Base-by-base conservation (phyloP, 2,797 vertebrate genomes). In the Tenualosa thibaudeaui region DNA sequence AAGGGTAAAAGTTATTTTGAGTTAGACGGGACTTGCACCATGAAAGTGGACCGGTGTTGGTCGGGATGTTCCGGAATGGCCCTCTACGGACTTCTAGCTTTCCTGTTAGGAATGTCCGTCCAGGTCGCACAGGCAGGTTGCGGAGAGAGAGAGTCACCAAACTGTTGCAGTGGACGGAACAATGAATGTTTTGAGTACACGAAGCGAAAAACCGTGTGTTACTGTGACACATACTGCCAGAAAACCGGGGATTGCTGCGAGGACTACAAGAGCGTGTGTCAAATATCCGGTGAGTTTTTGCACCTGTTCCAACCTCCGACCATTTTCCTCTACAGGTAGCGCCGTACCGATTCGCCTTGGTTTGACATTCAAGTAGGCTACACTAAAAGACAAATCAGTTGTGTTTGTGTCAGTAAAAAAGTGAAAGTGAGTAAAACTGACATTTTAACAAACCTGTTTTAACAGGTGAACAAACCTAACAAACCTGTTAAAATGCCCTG, bases 211-310 rank as follows among this genome's bases (percentile, higher is more conserved):
- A 90, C 92, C 0, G 92, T 51, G 83, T 97, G 97, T 86, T 98
- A 97, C 93, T 98, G 97, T 50, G 96, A 97, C 84, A 93, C 95
- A 0, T 97, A 97, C 92, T 98, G 97, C 56, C 92, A 94, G 90
- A 95, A 94, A 88, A 97, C 94, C 0, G 92, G 95, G 0, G 96
- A 97, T 92, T 96, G 95, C 88, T 96, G 95, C 71, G 94, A 94
- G 58, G 95, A 97, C 89, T 97, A 96, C 56, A 91, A 86, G 0
- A 81, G 84, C 0, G 91, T 91, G 26, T 97, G 96, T 84, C 95
- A 91, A 86, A 93, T 88, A 26, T 94, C 95, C 2, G 95, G 96
- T 97, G 94, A 96, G 96, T 91, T 50, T 0, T 49, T 37, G 24
- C 62, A 58, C 31, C 62, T 65, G 24, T 43, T 75, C 37, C 37